Evolutionary conservation across 1,140 invertebrate genomes (phyloP).

Genomic region (Myzus persicae): DNA sequence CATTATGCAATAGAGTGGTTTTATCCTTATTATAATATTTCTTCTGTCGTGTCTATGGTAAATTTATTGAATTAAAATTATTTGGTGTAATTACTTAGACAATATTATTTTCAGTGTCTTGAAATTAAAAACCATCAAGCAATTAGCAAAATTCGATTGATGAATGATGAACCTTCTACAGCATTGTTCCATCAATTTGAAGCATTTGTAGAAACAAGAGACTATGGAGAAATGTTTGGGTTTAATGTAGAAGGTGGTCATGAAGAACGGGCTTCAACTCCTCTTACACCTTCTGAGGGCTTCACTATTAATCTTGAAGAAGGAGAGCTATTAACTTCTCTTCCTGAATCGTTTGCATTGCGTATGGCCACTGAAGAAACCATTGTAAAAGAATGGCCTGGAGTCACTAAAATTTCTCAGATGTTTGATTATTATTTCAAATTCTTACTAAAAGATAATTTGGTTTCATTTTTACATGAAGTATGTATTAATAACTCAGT

Average conservation of each 20-base stretch:
- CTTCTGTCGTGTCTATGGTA: conserved; percentile 33
- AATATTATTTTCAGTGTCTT: conserved; percentile 49
- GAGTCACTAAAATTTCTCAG: conserved; percentile 37
- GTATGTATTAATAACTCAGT: not conserved
- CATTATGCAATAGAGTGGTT: conserved; percentile 51
- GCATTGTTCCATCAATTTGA: conserved; percentile 56
- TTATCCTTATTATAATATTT: conserved; percentile 54
- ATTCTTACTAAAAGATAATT: conserved; percentile 20
- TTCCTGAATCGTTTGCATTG: not conserved
- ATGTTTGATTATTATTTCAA: conserved; percentile 51
- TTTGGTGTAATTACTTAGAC: not conserved
- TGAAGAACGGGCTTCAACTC: conserved; percentile 5
- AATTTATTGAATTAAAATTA: not conserved
- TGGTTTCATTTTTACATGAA: conserved; percentile 51
- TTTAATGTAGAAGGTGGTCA: conserved; percentile 45
- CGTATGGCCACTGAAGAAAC: not conserved
- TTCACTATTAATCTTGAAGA: conserved; percentile 49
- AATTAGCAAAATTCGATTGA: conserved; percentile 42
- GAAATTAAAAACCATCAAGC: conserved; percentile 45
- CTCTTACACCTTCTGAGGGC: not conserved
- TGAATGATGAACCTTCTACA: conserved; percentile 22
- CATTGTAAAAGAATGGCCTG: conserved; percentile 54
- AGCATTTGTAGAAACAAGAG: conserved; percentile 60
- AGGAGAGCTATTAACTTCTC: conserved; percentile 49
- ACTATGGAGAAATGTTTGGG: conserved; percentile 60